phyloP scores from a whole-genome alignment of 2,888 invertebrate species.

The Lasioglossum oenotherae region DNA sequence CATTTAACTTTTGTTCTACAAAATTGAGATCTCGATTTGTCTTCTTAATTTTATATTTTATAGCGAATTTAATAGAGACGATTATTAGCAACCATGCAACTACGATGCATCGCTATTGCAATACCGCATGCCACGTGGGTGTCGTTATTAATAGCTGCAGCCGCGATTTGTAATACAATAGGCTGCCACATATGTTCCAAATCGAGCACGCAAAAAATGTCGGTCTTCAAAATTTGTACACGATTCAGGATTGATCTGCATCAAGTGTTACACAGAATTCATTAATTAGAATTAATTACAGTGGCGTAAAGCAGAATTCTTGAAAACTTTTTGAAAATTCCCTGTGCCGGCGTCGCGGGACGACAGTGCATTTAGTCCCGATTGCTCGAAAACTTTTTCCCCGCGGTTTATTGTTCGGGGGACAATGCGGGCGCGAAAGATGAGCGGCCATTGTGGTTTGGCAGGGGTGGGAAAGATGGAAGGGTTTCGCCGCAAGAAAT shows the following conservation, averaged over 20 bases:
- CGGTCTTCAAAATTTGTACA: not conserved
- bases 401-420: constrained; percentile 1
- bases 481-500: constrained; percentile 34
- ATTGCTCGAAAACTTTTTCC: constrained; percentile 12
- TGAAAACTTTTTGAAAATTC: not conserved
- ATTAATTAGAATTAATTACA: too few relatives aligned
- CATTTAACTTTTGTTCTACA: not conserved
- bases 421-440: constrained; percentile 19
- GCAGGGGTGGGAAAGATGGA: not conserved
- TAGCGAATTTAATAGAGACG: accelerated
- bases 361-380: not conserved
- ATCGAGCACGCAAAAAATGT: not conserved
- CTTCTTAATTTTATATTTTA: not conserved
- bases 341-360: not conserved
- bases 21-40: not conserved
- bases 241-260: not conserved
- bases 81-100: not conserved
- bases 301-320: too few relatives aligned
- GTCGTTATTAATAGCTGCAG: constrained; percentile 48
- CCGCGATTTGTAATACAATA: constrained; percentile 39
- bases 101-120: not conserved
- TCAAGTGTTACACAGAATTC: too few relatives aligned
- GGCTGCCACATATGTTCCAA: constrained; percentile 24
- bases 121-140: constrained; percentile 5
- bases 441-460: not conserved